These are phyloP conservation scores for Cettia cetti DNA, from an alignment of 2,113 vertebrate genomes.

Conservation along the genomic window DNA sequence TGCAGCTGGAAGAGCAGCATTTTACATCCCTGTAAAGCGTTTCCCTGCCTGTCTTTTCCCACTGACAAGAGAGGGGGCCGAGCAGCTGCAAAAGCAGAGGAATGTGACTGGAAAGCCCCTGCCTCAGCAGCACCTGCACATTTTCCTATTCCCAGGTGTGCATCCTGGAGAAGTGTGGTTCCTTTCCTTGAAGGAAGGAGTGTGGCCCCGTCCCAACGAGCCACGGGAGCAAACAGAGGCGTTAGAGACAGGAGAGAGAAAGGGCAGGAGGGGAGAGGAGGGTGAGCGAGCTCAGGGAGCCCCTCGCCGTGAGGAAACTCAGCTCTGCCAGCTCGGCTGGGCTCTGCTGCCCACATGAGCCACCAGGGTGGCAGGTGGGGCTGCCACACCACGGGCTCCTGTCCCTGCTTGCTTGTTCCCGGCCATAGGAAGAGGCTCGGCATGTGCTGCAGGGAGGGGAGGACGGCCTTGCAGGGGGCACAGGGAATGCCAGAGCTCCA, in stretches of 20 bases:
- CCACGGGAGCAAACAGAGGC: neutral
- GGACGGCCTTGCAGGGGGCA: rapidly evolving
- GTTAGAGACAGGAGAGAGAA: neutral
- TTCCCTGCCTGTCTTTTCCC: neutral
- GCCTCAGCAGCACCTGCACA: neutral
- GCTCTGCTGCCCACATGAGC: neutral
- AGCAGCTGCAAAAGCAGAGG: neutral
- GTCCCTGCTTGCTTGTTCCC: neutral
- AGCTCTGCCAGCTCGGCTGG: neutral
- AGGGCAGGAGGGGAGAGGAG: neutral
- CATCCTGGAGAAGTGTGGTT: rapidly evolving
- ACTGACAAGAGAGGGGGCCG: neutral
- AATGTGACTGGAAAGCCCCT: neutral
- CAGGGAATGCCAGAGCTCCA: neutral
- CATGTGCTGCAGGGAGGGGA: neutral
- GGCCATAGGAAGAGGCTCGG: neutral
- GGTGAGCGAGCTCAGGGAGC: neutral
- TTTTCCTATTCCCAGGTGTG: neutral
- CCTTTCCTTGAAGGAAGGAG: neutral
- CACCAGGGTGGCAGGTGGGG: rapidly evolving
- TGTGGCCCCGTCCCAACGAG: rapidly evolving
- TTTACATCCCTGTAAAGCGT: rapidly evolving
- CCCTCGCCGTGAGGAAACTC: neutral
- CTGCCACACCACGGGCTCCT: rapidly evolving
- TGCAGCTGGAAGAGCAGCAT: neutral